Evolutionary conservation across 2,797 vertebrate species (phyloP).

Genomic region (Xiphophorus birchmanni): DNA sequence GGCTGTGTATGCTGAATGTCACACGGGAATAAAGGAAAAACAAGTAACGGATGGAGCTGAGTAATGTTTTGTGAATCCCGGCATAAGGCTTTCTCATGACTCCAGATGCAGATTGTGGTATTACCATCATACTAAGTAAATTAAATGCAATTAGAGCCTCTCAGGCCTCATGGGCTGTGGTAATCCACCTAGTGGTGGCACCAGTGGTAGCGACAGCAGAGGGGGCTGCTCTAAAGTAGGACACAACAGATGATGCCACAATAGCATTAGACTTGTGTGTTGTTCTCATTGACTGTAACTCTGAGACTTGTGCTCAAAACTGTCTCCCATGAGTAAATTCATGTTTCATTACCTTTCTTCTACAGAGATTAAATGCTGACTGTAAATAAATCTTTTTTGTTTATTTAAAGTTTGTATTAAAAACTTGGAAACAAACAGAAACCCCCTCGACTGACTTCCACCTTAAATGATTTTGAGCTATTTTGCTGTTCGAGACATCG

Average conservation of each 20-base stretch:
- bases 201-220: constrained; percentile 37
- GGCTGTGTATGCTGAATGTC: not conserved
- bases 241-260: constrained; percentile 72
- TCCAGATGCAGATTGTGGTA: constrained; percentile 56
- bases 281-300: constrained; percentile 34
- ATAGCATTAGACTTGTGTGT: constrained; percentile 49
- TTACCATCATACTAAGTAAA: constrained; percentile 63
- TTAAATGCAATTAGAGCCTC: constrained; percentile 60
- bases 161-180: constrained; percentile 28
- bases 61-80: constrained; percentile 15
- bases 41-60: constrained; percentile 5
- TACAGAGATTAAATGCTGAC: not conserved
- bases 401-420: not conserved
- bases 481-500: not conserved
- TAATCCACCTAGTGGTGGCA: constrained; percentile 57
- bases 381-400: not conserved
- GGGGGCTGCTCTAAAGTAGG: constrained; percentile 59
- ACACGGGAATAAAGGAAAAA: not conserved
- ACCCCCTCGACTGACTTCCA: not conserved
- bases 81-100: constrained; percentile 31
- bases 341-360: not conserved
- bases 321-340: not conserved
- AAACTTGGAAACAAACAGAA: not conserved
- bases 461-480: no score
- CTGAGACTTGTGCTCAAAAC: constrained; percentile 22